These are phyloP conservation scores for Eudemis profundana DNA, from an alignment of 2,888 invertebrate genomes.

Conservation along the genomic window DNA sequence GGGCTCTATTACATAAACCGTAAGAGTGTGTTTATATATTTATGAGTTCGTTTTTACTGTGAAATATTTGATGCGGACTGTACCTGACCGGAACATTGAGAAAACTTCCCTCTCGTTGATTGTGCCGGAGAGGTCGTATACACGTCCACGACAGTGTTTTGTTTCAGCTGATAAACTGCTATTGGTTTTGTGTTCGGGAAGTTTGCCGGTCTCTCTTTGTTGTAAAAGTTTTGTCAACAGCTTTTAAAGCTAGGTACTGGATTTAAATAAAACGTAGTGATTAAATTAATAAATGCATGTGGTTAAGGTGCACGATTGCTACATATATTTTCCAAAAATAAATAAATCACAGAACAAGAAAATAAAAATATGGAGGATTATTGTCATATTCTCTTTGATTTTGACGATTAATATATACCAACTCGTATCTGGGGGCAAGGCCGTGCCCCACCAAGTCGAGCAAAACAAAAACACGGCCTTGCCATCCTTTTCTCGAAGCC, in stretches of 20 bases:
- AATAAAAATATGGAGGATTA: too few relatives aligned
- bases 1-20: conserved; percentile 1
- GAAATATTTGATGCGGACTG: conserved; percentile 8
- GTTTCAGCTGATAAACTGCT: conserved; percentile 59
- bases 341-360: too few relatives aligned
- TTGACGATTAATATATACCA: too few relatives aligned
- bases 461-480: too few relatives aligned
- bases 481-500: too few relatives aligned
- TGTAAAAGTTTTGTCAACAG: conserved; percentile 35
- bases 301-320: too few relatives aligned
- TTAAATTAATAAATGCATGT: too few relatives aligned
- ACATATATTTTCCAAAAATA: too few relatives aligned
- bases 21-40: conserved; percentile 1
- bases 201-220: conserved; percentile 36
- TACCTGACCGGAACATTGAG: conserved; percentile 43
- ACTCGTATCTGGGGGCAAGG: too few relatives aligned
- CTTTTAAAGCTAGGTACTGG: conserved; percentile 25
- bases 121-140: conserved; percentile 54
- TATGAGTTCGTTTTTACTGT: not conserved
- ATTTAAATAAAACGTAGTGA: conserved; percentile 34
- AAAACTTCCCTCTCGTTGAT: conserved; percentile 56
- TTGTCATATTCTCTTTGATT: too few relatives aligned
- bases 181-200: conserved; percentile 54
- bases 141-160: conserved; percentile 54
- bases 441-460: too few relatives aligned